Evolutionary conservation across 1,140 invertebrate species (phyloP).

Genomic region (Leptonema lineaticorne): DNA sequence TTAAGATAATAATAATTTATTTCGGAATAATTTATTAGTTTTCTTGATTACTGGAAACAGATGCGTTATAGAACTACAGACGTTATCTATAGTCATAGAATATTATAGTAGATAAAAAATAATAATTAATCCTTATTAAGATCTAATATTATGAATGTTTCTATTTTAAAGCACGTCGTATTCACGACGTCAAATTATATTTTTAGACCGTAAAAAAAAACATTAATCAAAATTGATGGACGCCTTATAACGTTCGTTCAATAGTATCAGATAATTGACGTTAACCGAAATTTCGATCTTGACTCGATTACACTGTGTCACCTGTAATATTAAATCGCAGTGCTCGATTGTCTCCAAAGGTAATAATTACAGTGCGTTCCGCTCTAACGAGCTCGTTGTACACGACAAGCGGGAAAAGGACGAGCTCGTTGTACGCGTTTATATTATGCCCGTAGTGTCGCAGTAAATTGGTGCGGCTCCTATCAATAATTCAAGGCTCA

Average conservation of each 20-base stretch:
- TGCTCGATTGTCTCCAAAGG: slow-evolving; percentile 24
- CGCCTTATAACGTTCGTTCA: not conserved
- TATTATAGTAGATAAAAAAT: too few species aligned
- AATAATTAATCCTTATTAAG: too few species aligned
- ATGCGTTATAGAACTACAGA: too few species aligned
- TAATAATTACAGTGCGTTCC: slow-evolving; percentile 13
- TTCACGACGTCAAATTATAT: too few species aligned
- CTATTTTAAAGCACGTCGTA: too few species aligned
- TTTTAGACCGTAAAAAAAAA: too few species aligned
- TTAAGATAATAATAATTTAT: too few species aligned
- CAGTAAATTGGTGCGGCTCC: slow-evolving; percentile 20
- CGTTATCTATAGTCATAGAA: too few species aligned
- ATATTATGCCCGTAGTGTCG: slow-evolving; percentile 6
- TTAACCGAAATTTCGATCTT: slow-evolving; percentile 22
- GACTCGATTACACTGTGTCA: slow-evolving; percentile 22
- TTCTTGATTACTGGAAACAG: too few species aligned
- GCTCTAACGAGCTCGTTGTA: not conserved
- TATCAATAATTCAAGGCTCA: slow-evolving; percentile 25
- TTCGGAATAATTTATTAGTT: too few species aligned
- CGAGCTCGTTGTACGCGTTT: not conserved
- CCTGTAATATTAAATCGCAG: slow-evolving; percentile 21
- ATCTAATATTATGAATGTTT: too few species aligned
- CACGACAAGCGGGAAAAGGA: not conserved
- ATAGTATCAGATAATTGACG: slow-evolving; percentile 18
- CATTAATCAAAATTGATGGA: too few species aligned